Percentiles rank a stretch among this genome's conserved stretches.
Evolutionary conservation across 2,888 invertebrate genomes (phyloP).

Genomic region (Trimorus sp.): DNA sequence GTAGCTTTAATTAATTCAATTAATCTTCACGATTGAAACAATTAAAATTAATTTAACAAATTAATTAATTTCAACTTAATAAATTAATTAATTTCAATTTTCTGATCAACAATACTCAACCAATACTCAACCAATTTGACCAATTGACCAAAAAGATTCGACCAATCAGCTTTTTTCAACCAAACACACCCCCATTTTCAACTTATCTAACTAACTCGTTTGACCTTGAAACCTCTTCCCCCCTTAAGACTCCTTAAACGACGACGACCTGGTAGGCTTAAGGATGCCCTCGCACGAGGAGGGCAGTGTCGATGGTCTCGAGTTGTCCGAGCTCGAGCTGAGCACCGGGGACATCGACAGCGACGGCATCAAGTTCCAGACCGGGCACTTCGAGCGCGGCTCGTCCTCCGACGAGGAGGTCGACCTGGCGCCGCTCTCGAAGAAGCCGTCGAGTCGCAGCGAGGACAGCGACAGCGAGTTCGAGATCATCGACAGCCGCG

Average conservation of each 20-base stretch:
- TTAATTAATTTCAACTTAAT: no score
- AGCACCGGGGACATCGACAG: conserved; percentile 75
- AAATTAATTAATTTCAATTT: no score
- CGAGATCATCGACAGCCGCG: conserved; percentile 78
- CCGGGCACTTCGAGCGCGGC: conserved; percentile 77
- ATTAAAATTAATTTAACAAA: no score
- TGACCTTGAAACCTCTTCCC: background rate
- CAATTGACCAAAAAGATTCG: no score
- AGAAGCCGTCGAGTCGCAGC: conserved; percentile 70
- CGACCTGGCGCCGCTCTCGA: conserved; percentile 72
- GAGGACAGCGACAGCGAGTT: conserved; percentile 79
- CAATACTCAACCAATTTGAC: no score
- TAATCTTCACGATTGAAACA: no score
- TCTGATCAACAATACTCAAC: no score
- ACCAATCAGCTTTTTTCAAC: no score
- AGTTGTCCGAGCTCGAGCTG: conserved; percentile 78
- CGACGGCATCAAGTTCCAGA: conserved; percentile 69
- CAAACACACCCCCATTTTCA: no score
- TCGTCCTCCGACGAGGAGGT: conserved; percentile 78
- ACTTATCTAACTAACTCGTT: no score
- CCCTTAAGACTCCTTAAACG: conserved; percentile 75
- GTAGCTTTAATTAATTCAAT: no score
- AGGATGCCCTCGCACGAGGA: conserved; percentile 81
- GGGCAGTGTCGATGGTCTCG: conserved; percentile 77
- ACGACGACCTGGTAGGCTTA: conserved; percentile 76